A percentile compares a stretch with the other conserved stretches of the same genome.
phyloP scores from a whole-genome alignment of 1,140 invertebrate genomes.

The Bombus terrestris region DNA sequence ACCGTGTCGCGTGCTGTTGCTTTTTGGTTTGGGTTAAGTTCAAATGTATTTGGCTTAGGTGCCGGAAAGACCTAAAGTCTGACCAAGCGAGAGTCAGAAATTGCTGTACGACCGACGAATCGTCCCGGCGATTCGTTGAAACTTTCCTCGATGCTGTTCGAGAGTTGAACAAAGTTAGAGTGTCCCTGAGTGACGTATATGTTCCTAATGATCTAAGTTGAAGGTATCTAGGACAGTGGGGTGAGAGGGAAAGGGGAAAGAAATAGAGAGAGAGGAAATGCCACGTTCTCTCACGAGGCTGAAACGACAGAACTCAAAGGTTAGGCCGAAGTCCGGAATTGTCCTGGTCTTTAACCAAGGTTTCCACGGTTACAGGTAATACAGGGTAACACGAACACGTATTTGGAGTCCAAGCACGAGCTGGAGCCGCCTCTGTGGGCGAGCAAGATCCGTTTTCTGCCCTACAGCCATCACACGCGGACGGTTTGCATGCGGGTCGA shows the following conservation, averaged over 20 bases:
- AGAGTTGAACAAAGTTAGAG: not conserved
- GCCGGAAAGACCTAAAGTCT: not conserved
- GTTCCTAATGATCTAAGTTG: constrained; percentile 13
- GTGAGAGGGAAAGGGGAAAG: not conserved
- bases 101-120: not conserved
- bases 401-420: constrained; percentile 89
- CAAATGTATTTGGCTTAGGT: too few relatives aligned
- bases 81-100: not conserved
- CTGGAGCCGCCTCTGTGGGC: constrained; percentile 89
- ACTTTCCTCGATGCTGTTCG: not conserved
- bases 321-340: constrained; percentile 45
- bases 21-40: too few relatives aligned
- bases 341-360: constrained; percentile 52
- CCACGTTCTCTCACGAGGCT: not conserved
- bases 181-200: not conserved
- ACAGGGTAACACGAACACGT: constrained; percentile 94
- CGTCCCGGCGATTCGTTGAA: not conserved
- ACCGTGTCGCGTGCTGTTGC: not conserved
- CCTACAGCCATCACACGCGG: constrained; percentile 88
- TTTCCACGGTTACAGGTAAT: constrained; percentile 87
- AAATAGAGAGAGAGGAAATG: constrained; percentile 4
- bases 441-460: constrained; percentile 88
- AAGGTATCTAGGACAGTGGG: not conserved
- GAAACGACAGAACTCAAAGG: constrained; percentile 42
- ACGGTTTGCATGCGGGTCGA: constrained; percentile 92